These are phyloP conservation scores for Tethea ocularis DNA, from an alignment of 2,888 invertebrate genomes.

Conservation along the genomic window DNA sequence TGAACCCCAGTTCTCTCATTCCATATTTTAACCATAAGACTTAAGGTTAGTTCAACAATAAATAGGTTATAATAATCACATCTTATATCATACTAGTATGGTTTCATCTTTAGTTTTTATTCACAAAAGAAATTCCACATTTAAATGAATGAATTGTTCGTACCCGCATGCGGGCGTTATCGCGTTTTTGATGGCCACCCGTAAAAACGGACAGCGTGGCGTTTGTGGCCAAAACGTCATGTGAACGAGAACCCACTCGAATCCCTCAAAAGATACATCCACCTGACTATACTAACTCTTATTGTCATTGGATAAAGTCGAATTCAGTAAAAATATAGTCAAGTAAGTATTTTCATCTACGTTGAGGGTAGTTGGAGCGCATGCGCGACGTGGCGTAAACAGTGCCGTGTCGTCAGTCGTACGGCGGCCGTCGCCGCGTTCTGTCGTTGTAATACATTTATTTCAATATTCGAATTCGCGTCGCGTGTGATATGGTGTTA, in stretches of 20 bases:
- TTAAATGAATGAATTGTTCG: neutral
- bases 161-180: neutral
- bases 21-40: too few species aligned
- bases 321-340: conserved; percentile 21
- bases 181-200: neutral
- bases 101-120: neutral
- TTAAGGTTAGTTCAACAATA: too few species aligned
- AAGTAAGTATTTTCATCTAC: conserved; percentile 13
- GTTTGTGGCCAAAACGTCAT: conserved; percentile 10
- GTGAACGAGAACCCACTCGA: conserved; percentile 8
- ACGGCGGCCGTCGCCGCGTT: conserved; percentile 53
- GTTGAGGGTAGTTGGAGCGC: conserved; percentile 63
- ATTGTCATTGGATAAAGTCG: conserved; percentile 27
- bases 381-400: conserved; percentile 71
- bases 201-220: conserved; percentile 8
- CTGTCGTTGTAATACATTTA: conserved; percentile 28
- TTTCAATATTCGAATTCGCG: conserved; percentile 27
- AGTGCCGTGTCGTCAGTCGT: conserved; percentile 60
- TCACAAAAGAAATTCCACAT: neutral
- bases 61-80: too few species aligned
- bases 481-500: conserved; percentile 65
- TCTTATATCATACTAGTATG: too few species aligned
- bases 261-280: conserved; percentile 7
- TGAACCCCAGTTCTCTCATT: too few species aligned
- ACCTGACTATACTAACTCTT: conserved; percentile 23